A percentile compares a stretch with the other conserved stretches of the same genome.
Conservation (phyloP, 2,113 vertebrate genomes). For the Campylomormyrus tamandua region DNA sequence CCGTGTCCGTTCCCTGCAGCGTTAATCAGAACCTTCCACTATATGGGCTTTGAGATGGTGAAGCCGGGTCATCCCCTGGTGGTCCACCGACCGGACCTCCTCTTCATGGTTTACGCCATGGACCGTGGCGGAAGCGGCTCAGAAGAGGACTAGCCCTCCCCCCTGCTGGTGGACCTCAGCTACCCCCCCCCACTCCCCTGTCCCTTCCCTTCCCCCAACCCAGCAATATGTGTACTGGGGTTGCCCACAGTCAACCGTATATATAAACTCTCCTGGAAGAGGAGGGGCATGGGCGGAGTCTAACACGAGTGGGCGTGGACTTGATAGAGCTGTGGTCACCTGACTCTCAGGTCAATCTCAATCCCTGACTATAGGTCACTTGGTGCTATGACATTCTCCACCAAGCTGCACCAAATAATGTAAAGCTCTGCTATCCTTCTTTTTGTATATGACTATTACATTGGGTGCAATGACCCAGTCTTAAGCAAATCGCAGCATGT, state of each 20-base stretch:
- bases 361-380: constrained; percentile 25
- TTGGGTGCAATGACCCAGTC: constrained; percentile 19
- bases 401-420: constrained; percentile 25
- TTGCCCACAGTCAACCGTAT: neutral
- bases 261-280: neutral
- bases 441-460: constrained; percentile 8
- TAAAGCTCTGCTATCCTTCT: constrained; percentile 4
- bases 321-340: constrained; percentile 15
- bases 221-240: neutral
- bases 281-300: neutral
- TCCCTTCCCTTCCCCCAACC: neutral
- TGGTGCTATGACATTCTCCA: constrained; percentile 44
- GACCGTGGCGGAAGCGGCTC: constrained; percentile 80
- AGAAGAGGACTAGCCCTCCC: constrained; percentile 71
- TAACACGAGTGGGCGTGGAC: neutral
- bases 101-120: constrained; percentile 94
- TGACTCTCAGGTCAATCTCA: constrained; percentile 13
- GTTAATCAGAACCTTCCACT: constrained; percentile 92
- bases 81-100: constrained; percentile 76
- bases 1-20: constrained; percentile 55
- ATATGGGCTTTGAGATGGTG: constrained; percentile 92
- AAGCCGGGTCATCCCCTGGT: constrained; percentile 84
- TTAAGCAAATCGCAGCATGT: neutral
- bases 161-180: neutral
- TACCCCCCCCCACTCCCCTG: neutral